A percentile compares a stretch with the other conserved stretches of the same genome.
Evolutionary conservation across 2,888 invertebrate species (phyloP).

Genomic region (Epirrita christyi): DNA sequence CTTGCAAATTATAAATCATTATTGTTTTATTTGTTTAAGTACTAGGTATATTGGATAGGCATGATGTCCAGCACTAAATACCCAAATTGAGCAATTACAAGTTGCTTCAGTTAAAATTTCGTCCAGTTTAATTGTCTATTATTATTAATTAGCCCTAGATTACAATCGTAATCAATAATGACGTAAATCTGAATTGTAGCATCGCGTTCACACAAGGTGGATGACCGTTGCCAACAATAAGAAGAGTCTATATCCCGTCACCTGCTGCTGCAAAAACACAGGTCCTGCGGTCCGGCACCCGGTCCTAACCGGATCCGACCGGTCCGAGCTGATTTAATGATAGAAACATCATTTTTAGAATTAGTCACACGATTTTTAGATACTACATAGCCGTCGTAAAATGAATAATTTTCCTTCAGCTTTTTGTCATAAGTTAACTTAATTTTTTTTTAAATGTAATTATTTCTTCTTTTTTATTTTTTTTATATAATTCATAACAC

Average conservation of each 20-base stretch:
- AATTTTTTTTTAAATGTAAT: not conserved
- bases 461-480: too few relatives aligned
- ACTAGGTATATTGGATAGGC: too few relatives aligned
- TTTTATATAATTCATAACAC: too few relatives aligned
- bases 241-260: constrained; percentile 70
- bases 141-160: not conserved
- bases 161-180: constrained; percentile 15
- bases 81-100: too few relatives aligned
- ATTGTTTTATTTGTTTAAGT: too few relatives aligned
- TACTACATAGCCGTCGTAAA: not conserved
- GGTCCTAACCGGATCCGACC: constrained; percentile 45
- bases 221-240: constrained; percentile 70
- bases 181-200: constrained; percentile 24
- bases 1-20: too few relatives aligned
- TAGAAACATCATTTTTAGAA: constrained; percentile 64
- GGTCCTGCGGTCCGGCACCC: constrained; percentile 48
- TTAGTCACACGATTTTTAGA: constrained; percentile 48
- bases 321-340: constrained; percentile 65
- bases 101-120: too few relatives aligned
- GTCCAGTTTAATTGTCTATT: too few relatives aligned
- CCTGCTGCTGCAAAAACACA: constrained; percentile 76
- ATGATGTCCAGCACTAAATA: too few relatives aligned
- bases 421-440: too few relatives aligned
- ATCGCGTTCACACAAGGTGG: constrained; percentile 61
- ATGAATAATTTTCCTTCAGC: not conserved